A percentile compares a stretch with the other conserved stretches of the same genome.
phyloP scores from a whole-genome alignment of 2,113 vertebrate genomes.

The Echinops telfairi region DNA sequence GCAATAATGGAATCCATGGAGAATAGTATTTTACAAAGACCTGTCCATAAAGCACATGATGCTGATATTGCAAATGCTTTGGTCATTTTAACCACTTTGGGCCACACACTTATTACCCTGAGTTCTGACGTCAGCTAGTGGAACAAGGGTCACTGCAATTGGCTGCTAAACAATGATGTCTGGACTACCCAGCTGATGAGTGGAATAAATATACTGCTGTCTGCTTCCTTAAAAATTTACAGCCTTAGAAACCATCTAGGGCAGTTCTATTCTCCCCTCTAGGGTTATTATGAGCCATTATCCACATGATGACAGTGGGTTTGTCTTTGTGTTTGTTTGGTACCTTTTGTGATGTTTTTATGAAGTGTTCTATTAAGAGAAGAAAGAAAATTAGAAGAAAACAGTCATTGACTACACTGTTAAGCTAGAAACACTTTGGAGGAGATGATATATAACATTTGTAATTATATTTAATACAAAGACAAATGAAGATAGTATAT shows the following conservation, averaged over 20 bases:
- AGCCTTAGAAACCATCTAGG: too few species aligned
- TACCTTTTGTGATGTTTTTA: neutral
- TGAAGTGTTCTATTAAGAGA: neutral
- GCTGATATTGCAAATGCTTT: neutral
- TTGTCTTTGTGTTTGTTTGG: neutral
- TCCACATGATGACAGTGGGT: too few species aligned
- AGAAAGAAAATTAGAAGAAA: neutral
- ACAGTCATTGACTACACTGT: neutral
- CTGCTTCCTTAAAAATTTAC: too few species aligned
- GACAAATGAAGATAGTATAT: neutral
- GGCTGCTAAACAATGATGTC: too few species aligned
- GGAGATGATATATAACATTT: too few species aligned
- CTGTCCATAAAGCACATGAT: neutral
- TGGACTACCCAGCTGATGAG: too few species aligned
- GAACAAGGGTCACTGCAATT: too few species aligned
- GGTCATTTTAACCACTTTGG: neutral
- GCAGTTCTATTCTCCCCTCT: too few species aligned
- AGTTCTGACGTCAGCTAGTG: neutral
- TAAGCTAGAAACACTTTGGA: neutral
- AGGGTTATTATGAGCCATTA: too few species aligned
- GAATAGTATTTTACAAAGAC: neutral
- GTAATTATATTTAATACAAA: neutral
- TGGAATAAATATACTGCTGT: too few species aligned
- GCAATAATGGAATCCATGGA: neutral
- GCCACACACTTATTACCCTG: neutral